phyloP scores from a whole-genome alignment of 2,797 vertebrate genomes.

The Gobio occitaniae region DNA sequence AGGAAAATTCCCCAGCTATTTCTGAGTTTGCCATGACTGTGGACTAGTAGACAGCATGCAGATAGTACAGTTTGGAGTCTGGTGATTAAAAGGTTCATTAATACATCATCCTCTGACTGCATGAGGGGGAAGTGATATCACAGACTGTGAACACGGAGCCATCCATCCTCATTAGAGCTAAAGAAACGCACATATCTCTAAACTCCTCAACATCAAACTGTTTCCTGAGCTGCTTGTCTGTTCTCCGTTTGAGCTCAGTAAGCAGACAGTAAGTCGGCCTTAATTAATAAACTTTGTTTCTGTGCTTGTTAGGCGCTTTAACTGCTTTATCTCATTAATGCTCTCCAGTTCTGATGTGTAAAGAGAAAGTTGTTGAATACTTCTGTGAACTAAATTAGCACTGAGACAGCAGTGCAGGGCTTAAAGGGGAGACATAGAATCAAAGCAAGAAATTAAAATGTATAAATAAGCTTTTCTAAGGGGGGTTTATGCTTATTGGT shows the following conservation, averaged over 20 bases:
- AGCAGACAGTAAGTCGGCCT: conserved; percentile 5
- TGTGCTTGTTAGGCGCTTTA: conserved; percentile 40
- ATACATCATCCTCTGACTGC: conserved; percentile 65
- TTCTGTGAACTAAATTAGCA: background rate
- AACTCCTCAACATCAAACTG: conserved; percentile 36
- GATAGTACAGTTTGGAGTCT: conserved; percentile 32
- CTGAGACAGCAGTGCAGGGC: background rate
- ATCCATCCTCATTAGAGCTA: conserved; percentile 56
- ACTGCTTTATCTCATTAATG: conserved; percentile 50
- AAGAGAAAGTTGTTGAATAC: conserved; percentile 17
- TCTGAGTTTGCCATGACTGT: background rate
- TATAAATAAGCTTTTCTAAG: background rate
- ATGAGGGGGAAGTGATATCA: conserved; percentile 56
- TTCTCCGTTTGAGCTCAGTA: conserved; percentile 24
- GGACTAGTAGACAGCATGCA: background rate
- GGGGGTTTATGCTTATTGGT: background rate
- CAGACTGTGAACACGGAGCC: conserved; percentile 48
- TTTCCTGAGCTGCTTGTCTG: conserved; percentile 20
- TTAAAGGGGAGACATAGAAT: background rate
- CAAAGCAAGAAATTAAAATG: conserved; percentile 9
- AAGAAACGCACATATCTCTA: conserved; percentile 21
- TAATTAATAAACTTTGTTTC: conserved; percentile 51
- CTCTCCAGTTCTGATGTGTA: conserved; percentile 16
- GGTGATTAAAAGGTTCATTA: conserved; percentile 65
- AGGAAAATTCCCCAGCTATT: background rate